A percentile compares a stretch with the other conserved stretches of the same genome.
These are phyloP conservation scores for Diarsia mendica DNA, from an alignment of 2,888 invertebrate species.

Conservation along the genomic window DNA sequence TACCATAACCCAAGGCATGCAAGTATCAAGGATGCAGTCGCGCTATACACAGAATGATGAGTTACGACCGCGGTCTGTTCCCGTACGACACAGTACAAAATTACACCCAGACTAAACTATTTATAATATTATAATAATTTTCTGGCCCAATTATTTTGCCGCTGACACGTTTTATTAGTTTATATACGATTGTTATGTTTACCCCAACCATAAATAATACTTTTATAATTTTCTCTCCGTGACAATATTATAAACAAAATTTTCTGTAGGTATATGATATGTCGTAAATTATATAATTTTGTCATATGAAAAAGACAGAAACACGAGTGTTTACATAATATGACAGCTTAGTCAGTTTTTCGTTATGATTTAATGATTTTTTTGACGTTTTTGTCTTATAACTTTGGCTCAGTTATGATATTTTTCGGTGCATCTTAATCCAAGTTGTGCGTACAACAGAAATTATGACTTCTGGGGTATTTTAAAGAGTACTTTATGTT, in stretches of 20 bases:
- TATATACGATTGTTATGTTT: slow-evolving; percentile 87
- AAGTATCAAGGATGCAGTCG: slow-evolving; percentile 79
- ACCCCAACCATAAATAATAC: slow-evolving; percentile 79
- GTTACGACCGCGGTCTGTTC: slow-evolving; percentile 84
- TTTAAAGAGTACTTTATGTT: slow-evolving; percentile 48
- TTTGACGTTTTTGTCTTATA: slow-evolving; percentile 66
- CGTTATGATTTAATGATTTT: slow-evolving; percentile 66
- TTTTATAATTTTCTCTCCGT: slow-evolving; percentile 79
- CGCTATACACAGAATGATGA: slow-evolving; percentile 82
- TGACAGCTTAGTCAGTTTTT: slow-evolving; percentile 65
- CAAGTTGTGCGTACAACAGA: slow-evolving; percentile 44
- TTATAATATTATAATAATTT: slow-evolving; percentile 90
- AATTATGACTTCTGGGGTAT: slow-evolving; percentile 52
- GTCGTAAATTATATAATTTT: slow-evolving; percentile 75
- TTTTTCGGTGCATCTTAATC: slow-evolving; percentile 61
- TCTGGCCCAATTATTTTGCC: slow-evolving; percentile 87
- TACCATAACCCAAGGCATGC: slow-evolving; percentile 25
- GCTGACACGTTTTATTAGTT: slow-evolving; percentile 88
- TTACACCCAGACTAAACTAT: slow-evolving; percentile 88
- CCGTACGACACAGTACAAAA: slow-evolving; percentile 84
- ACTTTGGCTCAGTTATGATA: slow-evolving; percentile 64
- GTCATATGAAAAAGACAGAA: slow-evolving; percentile 74
- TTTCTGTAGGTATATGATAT: slow-evolving; percentile 67
- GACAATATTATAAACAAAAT: slow-evolving; percentile 83
- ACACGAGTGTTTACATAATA: slow-evolving; percentile 80